phyloP scores from a whole-genome alignment of 2,797 vertebrate species.

The Labroides dimidiatus region DNA sequence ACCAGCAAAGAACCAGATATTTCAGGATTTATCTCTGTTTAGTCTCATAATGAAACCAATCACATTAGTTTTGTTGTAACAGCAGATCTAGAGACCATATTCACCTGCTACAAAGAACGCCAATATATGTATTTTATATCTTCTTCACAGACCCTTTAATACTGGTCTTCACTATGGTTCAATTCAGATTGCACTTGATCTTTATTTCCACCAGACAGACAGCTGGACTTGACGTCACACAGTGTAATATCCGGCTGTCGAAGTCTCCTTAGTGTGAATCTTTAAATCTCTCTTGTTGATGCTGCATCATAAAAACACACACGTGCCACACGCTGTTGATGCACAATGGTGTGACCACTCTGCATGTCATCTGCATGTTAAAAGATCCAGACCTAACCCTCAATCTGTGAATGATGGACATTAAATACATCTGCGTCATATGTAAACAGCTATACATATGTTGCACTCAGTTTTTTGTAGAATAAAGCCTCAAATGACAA shows the following conservation, averaged over 20 bases:
- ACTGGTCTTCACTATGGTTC: background rate
- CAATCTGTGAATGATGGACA: background rate
- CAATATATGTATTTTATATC: background rate
- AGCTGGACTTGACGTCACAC: background rate
- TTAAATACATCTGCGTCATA: background rate
- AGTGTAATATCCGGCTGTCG: background rate
- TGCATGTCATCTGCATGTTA: background rate
- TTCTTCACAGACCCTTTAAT: conserved; percentile 10
- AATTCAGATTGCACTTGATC: conserved; percentile 35
- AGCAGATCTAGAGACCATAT: background rate
- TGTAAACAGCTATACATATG: background rate
- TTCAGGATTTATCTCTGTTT: conserved; percentile 7
- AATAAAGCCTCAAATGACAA: too few species aligned
- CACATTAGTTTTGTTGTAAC: background rate
- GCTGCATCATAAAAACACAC: background rate
- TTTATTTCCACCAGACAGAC: conserved; percentile 18
- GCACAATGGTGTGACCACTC: background rate
- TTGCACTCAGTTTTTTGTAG: too few species aligned
- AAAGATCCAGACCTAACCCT: background rate
- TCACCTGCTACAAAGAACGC: background rate
- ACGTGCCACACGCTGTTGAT: background rate
- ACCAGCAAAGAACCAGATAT: conserved; percentile 3
- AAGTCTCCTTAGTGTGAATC: background rate
- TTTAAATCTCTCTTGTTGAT: conserved; percentile 2
- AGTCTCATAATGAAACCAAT: background rate